Evolutionary conservation across 2,113 vertebrate genomes (phyloP), one percentile per base, ranked within the genome.

Genomic region (Corythaeola cristata): DNA sequence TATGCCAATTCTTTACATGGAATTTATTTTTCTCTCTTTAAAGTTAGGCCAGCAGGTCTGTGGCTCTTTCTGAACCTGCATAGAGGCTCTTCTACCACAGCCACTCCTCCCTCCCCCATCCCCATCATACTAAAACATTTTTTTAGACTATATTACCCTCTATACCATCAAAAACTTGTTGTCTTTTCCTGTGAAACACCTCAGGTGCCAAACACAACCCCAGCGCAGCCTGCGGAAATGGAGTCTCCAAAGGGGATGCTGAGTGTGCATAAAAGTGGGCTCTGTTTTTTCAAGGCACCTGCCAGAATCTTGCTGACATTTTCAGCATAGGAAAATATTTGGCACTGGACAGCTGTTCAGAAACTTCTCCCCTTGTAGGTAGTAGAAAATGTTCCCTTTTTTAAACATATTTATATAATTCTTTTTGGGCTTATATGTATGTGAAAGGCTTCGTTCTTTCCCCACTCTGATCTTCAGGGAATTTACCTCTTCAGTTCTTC

Each of bases 321-420:
- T 96, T 95, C 85, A 76, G 66, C 74, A 50, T 62, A 89, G 58
- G 58, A 96, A 97, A 97, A 96, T 95, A 94, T 94, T 96, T 97
- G 91, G 69, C 93, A 95, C 37, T 58, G 89, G 66, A 93, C 84
- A 93, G 62, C 58, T 91, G 69, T 64, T 91, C 91, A 95, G 64
- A 89, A 96, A 64, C 49, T 64, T 96, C 85, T 71, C 89, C 50
- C 44, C 81, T 91, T 91, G 58, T 37, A 96, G 58, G 87, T 53
- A 85, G 85, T 76, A 96, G 83, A 96, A 95, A 96, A 85, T 41
- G 66, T 82, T 91, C 93, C 66, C 59, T 64, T 94, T 88, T 78
- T 4, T 0, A 53, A 88, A 68, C 5, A 26, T 88, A 91, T 96
- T 93, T 96, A 47, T 85, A 49, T 94, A 91, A 79, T 88, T 67